A percentile compares a stretch with the other conserved stretches of the same genome.
Evolutionary conservation across 2,888 invertebrate species (phyloP).

Genomic region (Pterobdella sp.): DNA sequence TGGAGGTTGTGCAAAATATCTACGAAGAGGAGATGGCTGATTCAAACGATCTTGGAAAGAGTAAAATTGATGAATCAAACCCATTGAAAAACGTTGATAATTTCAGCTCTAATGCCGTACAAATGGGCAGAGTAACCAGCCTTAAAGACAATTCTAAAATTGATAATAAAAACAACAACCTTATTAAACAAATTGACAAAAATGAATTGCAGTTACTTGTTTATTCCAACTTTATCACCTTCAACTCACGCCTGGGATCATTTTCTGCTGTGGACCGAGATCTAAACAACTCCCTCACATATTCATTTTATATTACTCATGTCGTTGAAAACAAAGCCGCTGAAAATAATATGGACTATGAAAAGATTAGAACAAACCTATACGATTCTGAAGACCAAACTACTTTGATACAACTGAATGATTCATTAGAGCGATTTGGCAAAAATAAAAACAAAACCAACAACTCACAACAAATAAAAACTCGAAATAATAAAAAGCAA

Average conservation of each 20-base stretch:
- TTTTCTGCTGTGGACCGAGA: not conserved
- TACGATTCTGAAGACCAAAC: too few relatives aligned
- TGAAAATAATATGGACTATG: not conserved
- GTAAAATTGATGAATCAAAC: not conserved
- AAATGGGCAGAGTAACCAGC: not conserved
- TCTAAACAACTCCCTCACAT: not conserved
- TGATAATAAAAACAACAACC: not conserved
- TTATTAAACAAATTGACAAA: not conserved
- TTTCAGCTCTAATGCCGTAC: too few relatives aligned
- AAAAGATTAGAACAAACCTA: not conserved
- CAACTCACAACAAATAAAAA: too few relatives aligned
- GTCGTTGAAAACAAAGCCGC: not conserved
- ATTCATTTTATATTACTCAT: not conserved
- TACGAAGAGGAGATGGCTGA: not conserved
- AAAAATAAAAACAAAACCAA: too few relatives aligned
- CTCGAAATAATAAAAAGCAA: too few relatives aligned
- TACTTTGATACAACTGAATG: too few relatives aligned
- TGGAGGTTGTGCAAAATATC: not conserved
- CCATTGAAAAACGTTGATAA: not conserved
- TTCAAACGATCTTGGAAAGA: not conserved
- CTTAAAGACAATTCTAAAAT: not conserved
- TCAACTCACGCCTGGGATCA: not conserved
- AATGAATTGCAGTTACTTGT: not conserved
- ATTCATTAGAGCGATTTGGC: too few relatives aligned
- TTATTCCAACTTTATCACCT: not conserved